Evolutionary conservation across 1,140 invertebrate genomes (phyloP), one percentile per base, ranked within the genome.

Genomic region (Uloborus diversus): DNA sequence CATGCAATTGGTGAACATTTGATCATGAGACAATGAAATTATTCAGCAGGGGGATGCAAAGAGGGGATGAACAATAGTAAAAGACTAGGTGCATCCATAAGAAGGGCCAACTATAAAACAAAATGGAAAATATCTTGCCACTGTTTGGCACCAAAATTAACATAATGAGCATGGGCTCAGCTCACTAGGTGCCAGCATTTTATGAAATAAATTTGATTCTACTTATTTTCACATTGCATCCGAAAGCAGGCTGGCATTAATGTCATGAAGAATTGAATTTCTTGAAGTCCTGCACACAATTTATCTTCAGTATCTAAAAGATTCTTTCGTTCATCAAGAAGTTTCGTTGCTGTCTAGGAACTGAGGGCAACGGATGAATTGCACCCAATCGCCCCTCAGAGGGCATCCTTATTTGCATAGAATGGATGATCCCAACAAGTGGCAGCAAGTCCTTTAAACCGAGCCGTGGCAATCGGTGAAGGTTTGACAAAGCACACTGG

Each of bases 341-440:
- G 61, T 73, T 76, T 76, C 73, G 73, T 76, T 76, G 73, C 73
- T 53, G 73, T 76, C 73, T 76, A 76, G 73, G 73, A 76, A 76
- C 73, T 76, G 73, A 49, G 73, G 59, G 73, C 62, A 76, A 76
- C 64, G 61, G 49, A 61, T 76, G 73, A 64, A 76, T 1, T 47
- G 37, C 73, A 76, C 73, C 61, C 73, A 76, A 51, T 65, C 28
- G 62, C 73, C 51, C 73, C 73, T 76, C 73, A 76, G 73, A 75
- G 73, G 59, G 61, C 47, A 64, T 65, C 61, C 73, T n/a, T 76
- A 76, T 65, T 76, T 76, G 73, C 61, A 65, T 76, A 76, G 73
- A 76, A 64, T 30, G 62, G 73, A 27, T 30, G 61, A 76, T 76
- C 73, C 73, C 73, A 76, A 76, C 28, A 76, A 53, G 73, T 65